Evolutionary conservation across 2,888 invertebrate genomes (phyloP), one percentile per base, ranked within the genome.

Genomic region (Selenia dentaria): DNA sequence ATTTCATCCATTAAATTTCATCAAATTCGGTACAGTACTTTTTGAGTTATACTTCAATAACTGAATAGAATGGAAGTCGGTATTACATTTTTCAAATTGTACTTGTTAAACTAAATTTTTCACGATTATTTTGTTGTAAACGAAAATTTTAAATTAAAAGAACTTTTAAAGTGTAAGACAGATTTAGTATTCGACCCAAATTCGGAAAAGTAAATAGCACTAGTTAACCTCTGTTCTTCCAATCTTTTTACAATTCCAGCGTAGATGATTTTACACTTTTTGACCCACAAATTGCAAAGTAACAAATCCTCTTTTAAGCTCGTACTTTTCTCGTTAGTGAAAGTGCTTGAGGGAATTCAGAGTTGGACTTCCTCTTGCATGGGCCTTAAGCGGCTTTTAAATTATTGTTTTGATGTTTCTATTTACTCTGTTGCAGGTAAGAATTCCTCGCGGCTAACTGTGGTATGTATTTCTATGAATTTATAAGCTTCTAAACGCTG

Each of bases 251-350:
- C 22, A 38, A 41, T 41, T 29, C 26, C 24, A 11, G 34, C 25
- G 22, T 22, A 8, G 8, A 22, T 8, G 22, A 22, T 38, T 42
- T 36, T 29, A 24, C 37, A 27, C 16, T 50, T 51, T 48, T 50
- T 25, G 24, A 44, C 57, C 51, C 33, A 16, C 16, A 38, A 52
- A 59, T 57, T 32, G 50, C 25, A 18, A 59, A 61, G 55, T 53
- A 38, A 46, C 46, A 42, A 49, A 58, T 49, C 43, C 36, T 33
- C 43, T 44, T 51, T 25, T 46, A 34, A 31, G 43, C 46, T 26
- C 39, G 40, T 41, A 51, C 48, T 54, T 57, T 61, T 51, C 50
- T 50, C 51, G 52, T 63, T 63, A 60, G 60, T 57, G 34, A 41
- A 54, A 59, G 38, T 40, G 44, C 55, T 37, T 22, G 13, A 26